Evolutionary conservation across 2,113 vertebrate species (phyloP), one percentile per base, ranked within the genome.

Genomic region (Brachypodius melanocephalos): DNA sequence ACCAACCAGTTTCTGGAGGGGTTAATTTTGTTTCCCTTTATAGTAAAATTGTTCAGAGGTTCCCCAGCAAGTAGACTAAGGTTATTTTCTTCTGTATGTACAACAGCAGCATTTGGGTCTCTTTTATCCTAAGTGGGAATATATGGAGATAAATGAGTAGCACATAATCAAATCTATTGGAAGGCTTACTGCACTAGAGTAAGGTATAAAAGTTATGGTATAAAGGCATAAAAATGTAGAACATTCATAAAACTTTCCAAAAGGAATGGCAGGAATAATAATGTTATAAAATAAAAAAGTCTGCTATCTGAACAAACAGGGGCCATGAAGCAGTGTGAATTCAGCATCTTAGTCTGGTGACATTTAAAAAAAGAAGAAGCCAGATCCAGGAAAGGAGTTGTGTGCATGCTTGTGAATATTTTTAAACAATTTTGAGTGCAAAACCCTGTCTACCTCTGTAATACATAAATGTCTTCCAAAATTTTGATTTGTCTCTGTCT

Each of bases 51-150:
- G 25, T 31, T 81, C 15, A 76, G 42, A 79, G 51, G 10, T 61
- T 89, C 43, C 25, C 45, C 25, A 74, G 19, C 84, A 45, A 3
- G 6, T 4, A 43, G 21, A 8, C 25, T 48, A 24, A 0, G 0
- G 10, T 76, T 85, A 32, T 40, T 79, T 69, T 66, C 24, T 19
- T 46, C 15, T 71, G 3, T 49, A 5, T 52, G 11, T 54, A 28
- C 34, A 61, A 4, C 9, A 51, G 54, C 16, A 63, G 11, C 3
- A 2, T 65, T 52, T 38, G 36, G 12, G 19, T 82, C 24, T 80
- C 28, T 66, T 57, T 72, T 68, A 12, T n/a, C 40, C 10, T 40
- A 52, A 69, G 19, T 62, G 42, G 67, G 25, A 79, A 65, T 28
- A 36, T 62, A 16, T 0, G 2, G 20, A 32, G 20, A 55, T 46